These are phyloP conservation scores for Loris lydekkerianus DNA, from an alignment of 2,797 vertebrate species.

Conservation along the genomic window DNA sequence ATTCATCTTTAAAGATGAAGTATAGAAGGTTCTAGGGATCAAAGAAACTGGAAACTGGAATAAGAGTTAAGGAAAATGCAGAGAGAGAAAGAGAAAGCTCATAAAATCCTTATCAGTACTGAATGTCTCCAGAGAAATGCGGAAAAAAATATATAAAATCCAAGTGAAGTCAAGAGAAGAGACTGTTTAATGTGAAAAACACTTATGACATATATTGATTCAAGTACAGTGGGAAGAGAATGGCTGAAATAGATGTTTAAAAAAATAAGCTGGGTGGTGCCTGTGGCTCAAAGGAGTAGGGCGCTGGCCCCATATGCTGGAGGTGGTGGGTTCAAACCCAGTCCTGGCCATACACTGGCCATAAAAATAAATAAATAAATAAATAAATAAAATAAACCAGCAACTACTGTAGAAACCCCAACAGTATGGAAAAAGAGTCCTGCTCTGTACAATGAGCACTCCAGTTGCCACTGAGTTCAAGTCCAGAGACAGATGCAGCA, in stretches of 20 bases:
- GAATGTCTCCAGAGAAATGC: background rate
- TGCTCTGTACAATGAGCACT: background rate
- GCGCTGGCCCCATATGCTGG: no score
- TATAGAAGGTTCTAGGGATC: background rate
- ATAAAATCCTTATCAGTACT: background rate
- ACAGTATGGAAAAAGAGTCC: background rate
- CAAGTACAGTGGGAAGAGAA: background rate
- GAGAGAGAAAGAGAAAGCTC: background rate
- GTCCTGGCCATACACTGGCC: no score
- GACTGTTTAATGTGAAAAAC: background rate
- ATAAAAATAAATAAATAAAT: no score
- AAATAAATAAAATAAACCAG: background rate
- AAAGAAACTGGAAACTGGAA: constrained; percentile 36
- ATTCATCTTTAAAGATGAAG: constrained; percentile 16
- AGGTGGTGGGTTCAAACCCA: no score
- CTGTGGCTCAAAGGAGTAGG: no score
- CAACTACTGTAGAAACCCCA: constrained; percentile 8
- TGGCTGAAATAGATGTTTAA: background rate
- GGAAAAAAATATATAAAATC: background rate
- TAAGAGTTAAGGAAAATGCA: background rate
- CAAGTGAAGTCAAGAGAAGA: background rate
- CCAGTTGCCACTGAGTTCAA: background rate
- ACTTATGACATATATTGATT: background rate
- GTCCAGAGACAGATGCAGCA: background rate
- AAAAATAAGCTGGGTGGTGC: background rate